phyloP scores from a whole-genome alignment of 2,888 invertebrate species.

The Glaucopsyche alexis region DNA sequence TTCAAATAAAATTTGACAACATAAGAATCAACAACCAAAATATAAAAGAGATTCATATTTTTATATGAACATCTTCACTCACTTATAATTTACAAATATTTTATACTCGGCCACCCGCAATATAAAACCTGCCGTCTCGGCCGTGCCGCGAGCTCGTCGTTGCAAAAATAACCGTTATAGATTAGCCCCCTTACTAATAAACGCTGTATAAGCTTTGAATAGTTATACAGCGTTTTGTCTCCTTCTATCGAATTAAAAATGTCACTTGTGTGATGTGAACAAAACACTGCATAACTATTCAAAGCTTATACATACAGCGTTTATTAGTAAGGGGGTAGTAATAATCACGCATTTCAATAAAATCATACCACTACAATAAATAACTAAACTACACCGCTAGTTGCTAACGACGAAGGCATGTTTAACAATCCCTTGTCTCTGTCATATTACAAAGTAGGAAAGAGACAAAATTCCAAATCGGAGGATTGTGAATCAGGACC shows the following conservation, averaged over 20 bases:
- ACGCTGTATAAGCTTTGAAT: too few species aligned
- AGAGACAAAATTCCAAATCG: too few species aligned
- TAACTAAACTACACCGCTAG: slow-evolving; percentile 7
- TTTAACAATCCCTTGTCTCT: background rate
- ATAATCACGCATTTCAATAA: slow-evolving; percentile 3
- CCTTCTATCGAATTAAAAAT: too few species aligned
- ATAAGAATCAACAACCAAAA: background rate
- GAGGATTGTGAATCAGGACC: too few species aligned
- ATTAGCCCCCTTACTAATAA: too few species aligned
- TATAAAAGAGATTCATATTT: slow-evolving; percentile 15
- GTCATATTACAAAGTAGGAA: background rate
- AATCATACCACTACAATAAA: slow-evolving; percentile 19
- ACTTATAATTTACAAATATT: background rate
- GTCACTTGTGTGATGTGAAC: too few species aligned
- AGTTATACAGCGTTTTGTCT: too few species aligned
- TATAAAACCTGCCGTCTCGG: background rate
- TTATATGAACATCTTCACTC: background rate
- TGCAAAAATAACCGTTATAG: background rate
- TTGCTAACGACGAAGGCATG: background rate
- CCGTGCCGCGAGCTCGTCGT: slow-evolving; percentile 1
- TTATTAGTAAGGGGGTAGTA: too few species aligned
- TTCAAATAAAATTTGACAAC: background rate
- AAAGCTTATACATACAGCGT: too few species aligned
- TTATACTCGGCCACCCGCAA: background rate
- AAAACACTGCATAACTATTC: too few species aligned